phyloP scores from a whole-genome alignment of 2,113 vertebrate species.

The Pachyramphus minor region DNA sequence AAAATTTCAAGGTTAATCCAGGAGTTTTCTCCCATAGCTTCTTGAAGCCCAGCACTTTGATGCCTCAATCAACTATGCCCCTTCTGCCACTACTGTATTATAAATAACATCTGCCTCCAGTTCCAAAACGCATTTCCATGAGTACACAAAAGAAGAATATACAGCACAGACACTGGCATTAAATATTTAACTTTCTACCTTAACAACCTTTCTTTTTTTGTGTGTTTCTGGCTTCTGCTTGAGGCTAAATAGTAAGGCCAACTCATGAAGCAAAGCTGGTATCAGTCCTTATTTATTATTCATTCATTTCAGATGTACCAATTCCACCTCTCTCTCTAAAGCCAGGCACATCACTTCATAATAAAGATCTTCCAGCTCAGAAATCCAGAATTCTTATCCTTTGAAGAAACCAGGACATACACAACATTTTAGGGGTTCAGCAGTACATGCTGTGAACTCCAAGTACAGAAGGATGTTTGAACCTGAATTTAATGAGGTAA shows the following conservation, averaged over 20 bases:
- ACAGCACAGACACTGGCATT: neutral
- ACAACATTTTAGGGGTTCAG: neutral
- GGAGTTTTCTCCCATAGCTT: neutral
- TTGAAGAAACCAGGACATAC: neutral
- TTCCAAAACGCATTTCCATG: neutral
- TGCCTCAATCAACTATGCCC: neutral
- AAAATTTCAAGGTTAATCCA: neutral
- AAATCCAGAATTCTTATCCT: neutral
- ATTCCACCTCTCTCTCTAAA: neutral
- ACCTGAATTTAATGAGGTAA: neutral
- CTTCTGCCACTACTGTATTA: neutral
- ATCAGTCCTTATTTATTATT: constrained; percentile 37
- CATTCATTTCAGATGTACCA: neutral
- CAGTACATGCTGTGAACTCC: neutral
- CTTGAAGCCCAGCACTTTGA: neutral
- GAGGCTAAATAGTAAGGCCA: constrained; percentile 36
- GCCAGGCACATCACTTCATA: neutral
- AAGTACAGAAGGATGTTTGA: neutral
- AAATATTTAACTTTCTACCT: constrained; percentile 26
- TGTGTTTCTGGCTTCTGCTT: constrained; percentile 31
- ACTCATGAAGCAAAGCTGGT: neutral
- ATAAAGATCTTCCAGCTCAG: neutral
- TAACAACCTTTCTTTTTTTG: neutral
- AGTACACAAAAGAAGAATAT: neutral
- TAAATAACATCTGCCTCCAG: neutral